Base-by-base conservation (phyloP, 64 coral and sea anemone genomes). In the Dendrophyllia cribrosa region DNA sequence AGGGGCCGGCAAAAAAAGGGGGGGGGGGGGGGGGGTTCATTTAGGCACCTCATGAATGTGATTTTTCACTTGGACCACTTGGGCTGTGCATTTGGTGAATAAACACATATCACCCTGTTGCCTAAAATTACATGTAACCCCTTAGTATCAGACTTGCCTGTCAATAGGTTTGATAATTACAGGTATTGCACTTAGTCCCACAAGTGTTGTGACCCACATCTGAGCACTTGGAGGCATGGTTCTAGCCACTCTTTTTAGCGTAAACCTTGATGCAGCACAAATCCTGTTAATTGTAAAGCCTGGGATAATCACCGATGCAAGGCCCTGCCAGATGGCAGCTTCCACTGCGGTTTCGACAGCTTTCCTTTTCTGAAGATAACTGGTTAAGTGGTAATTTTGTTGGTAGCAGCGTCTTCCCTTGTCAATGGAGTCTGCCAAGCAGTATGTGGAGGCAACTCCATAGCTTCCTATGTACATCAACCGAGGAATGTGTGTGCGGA, bases 211-310 rank as follows among this genome's bases (percentile, higher is more conserved):
- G 9, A 98, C 23, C 94, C 94, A 98, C 56, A 84, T 89, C 55
- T 96, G 97, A 23, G 86, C 71, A 8, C 75, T 24, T 53, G 67
- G 76, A 7, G 90, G 87, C 26, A 98, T 81, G 13, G 20, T 86
- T 13, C 89, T 85, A 17, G 83, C 91, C 24, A 88, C 15, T 70
- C 70, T 89, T 52, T 78, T 89, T 7, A 98, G 88, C 1, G 92
- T 76, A 66, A 75, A 82, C 25, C 88, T 85, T 23, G 93, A 87
- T 46, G 77, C 65, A 12, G 93, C 70, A 91, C 97, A 98, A 66
- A 98, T 91, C 70, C 97, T 93, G 77, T 96, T 98, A 75, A 98
- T 98, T 44, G 97, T 96, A 94, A 98, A 98, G 0, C 97, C 97
- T 44, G 97, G 97, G 24, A 98, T 98, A 21, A 95, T 91, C 9